A percentile compares a stretch with the other conserved stretches of the same genome.
These are phyloP conservation scores for Epizoanthus scotinus DNA, from an alignment of 92 coral and sea anemone species.

Conservation along the genomic window DNA sequence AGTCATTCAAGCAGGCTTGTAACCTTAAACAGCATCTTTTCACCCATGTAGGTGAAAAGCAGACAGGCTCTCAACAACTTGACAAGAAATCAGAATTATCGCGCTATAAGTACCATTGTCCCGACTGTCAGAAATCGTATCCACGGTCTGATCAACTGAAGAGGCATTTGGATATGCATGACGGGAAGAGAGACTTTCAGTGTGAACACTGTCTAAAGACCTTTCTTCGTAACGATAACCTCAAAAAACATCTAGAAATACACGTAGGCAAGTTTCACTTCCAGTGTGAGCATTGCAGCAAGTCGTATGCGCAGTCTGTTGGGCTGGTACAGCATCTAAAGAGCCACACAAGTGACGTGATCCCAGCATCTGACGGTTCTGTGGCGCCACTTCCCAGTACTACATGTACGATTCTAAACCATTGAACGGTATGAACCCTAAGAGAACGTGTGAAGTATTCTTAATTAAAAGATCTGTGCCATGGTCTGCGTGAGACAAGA, in stretches of 20 bases:
- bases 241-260: background rate
- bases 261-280: conserved; percentile 5
- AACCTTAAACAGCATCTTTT: background rate
- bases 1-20: conserved; percentile 2
- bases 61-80: background rate
- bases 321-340: conserved; percentile 17
- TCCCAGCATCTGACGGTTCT: no score
- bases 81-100: background rate
- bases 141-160: background rate
- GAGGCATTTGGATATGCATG: conserved; percentile 14
- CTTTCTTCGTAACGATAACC: background rate
- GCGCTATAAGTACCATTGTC: background rate
- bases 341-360: background rate
- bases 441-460: no score
- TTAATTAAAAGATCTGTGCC: no score
- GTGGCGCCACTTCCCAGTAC: no score
- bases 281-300: conserved; percentile 6
- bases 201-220: conserved; percentile 24
- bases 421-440: no score
- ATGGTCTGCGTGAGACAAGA: no score
- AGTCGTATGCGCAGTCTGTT: conserved; percentile 25
- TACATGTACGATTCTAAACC: no score
- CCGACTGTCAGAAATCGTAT: background rate
- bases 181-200: background rate
- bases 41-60: background rate